phyloP scores from a whole-genome alignment of 53 echinoderm and acorn worm species.

The Pentamera pediparva region DNA sequence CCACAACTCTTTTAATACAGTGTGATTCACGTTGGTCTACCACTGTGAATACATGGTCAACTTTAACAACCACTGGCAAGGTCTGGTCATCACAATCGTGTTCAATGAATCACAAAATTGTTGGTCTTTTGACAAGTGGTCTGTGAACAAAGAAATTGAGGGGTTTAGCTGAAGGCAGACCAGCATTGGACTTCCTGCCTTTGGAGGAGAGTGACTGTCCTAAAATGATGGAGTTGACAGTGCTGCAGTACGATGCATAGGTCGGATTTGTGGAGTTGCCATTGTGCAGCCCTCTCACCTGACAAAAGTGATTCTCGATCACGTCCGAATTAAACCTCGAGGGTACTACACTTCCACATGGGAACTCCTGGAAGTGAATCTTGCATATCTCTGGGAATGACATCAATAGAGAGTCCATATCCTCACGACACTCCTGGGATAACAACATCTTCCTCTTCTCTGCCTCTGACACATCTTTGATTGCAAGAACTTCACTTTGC shows the following conservation, averaged over 20 bases:
- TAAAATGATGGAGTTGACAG: slow-evolving; percentile 15
- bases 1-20: too few relatives aligned
- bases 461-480: not conserved
- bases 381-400: slow-evolving; percentile 12
- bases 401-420: not conserved
- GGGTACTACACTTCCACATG: slow-evolving; percentile 2
- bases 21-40: too few relatives aligned
- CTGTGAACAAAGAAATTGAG: too few relatives aligned
- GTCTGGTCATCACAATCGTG: too few relatives aligned
- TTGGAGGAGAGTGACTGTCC: not conserved
- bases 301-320: slow-evolving; percentile 13
- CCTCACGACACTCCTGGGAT: slow-evolving; percentile 18
- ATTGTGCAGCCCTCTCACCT: slow-evolving; percentile 11
- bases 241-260: not conserved
- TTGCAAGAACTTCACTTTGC: not conserved
- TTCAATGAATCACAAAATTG: too few relatives aligned
- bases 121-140: too few relatives aligned
- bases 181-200: too few relatives aligned
- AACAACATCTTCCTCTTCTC: not conserved
- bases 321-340: slow-evolving; percentile 7
- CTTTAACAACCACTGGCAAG: too few relatives aligned
- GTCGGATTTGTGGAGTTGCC: slow-evolving; percentile 16
- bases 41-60: too few relatives aligned
- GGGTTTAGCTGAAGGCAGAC: too few relatives aligned
- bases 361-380: slow-evolving; percentile 1